These are phyloP conservation scores for Alcis repandata DNA, from an alignment of 2,888 invertebrate genomes.

Conservation along the genomic window DNA sequence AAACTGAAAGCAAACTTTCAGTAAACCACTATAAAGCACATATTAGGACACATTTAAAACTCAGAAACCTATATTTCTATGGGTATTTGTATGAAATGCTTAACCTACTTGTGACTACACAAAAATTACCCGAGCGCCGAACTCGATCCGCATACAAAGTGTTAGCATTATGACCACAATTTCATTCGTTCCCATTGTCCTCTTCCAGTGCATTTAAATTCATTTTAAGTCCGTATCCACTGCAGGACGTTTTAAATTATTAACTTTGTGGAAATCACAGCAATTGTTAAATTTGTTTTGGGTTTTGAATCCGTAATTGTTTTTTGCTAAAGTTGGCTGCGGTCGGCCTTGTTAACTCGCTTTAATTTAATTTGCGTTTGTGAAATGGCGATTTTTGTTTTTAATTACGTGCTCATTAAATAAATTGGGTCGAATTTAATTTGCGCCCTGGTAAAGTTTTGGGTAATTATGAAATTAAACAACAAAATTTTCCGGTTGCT, in stretches of 20 bases:
- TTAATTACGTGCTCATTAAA: conserved; percentile 26
- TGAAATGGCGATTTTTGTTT: conserved; percentile 20
- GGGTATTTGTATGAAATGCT: too few relatives aligned
- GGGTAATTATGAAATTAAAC: conserved; percentile 7
- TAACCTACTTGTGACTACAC: background rate
- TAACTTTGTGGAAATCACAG: conserved; percentile 47
- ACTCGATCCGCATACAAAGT: conserved; percentile 26
- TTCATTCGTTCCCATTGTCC: conserved; percentile 28
- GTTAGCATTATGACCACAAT: conserved; percentile 21
- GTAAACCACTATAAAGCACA: too few relatives aligned
- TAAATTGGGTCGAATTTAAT: conserved; percentile 21
- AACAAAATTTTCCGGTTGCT: background rate
- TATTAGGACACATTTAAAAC: too few relatives aligned
- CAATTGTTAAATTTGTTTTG: conserved; percentile 36
- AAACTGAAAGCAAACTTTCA: too few relatives aligned
- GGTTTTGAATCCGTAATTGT: conserved; percentile 30
- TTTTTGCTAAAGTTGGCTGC: conserved; percentile 23
- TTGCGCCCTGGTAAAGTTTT: conserved; percentile 1
- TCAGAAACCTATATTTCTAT: too few relatives aligned
- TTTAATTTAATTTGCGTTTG: conserved; percentile 25
- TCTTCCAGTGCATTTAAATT: conserved; percentile 51
- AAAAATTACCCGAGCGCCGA: conserved; percentile 2
- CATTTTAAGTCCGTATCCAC: conserved; percentile 52
- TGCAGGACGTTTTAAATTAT: conserved; percentile 57
- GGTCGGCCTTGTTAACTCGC: conserved; percentile 13